Conservation (phyloP, 2,888 invertebrate species). For the Drepana falcataria region DNA sequence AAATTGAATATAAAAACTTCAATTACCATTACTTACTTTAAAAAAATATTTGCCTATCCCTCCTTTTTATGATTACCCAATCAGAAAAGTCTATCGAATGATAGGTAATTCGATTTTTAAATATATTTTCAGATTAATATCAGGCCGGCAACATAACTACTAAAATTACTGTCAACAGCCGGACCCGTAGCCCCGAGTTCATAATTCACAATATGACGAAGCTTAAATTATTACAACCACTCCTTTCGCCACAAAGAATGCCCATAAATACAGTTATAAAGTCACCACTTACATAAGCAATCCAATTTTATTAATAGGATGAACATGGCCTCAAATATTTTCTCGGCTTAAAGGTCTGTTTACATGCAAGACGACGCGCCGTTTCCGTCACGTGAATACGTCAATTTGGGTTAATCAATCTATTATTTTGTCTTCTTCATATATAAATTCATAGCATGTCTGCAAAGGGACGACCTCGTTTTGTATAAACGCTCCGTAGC, state of each 20-base stretch:
- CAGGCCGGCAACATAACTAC: slow-evolving; percentile 21
- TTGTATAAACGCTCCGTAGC: slow-evolving; percentile 16
- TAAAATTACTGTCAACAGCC: slow-evolving; percentile 38
- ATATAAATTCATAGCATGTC: too few species aligned
- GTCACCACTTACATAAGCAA: slow-evolving; percentile 19
- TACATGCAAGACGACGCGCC: too few species aligned
- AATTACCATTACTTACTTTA: too few species aligned
- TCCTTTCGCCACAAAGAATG: slow-evolving; percentile 25
- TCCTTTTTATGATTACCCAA: too few species aligned
- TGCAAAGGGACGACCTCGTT: too few species aligned
- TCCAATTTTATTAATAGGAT: slow-evolving; percentile 35
- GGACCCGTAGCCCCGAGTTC: slow-evolving; percentile 17
- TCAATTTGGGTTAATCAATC: too few species aligned
- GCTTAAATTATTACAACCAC: slow-evolving; percentile 21
- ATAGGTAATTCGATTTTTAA: too few species aligned
- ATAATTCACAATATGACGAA: slow-evolving; percentile 30
- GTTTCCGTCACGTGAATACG: too few species aligned
- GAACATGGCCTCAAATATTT: slow-evolving; percentile 19
- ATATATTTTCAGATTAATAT: not conserved
- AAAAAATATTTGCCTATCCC: too few species aligned
- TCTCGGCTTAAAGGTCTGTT: slow-evolving; percentile 18
- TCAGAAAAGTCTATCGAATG: too few species aligned
- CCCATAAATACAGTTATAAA: slow-evolving; percentile 27
- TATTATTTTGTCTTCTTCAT: too few species aligned
- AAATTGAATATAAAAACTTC: too few species aligned